Evolutionary conservation across 2,888 invertebrate genomes (phyloP), one percentile per base, ranked within the genome.

Genomic region (Catocala nupta): DNA sequence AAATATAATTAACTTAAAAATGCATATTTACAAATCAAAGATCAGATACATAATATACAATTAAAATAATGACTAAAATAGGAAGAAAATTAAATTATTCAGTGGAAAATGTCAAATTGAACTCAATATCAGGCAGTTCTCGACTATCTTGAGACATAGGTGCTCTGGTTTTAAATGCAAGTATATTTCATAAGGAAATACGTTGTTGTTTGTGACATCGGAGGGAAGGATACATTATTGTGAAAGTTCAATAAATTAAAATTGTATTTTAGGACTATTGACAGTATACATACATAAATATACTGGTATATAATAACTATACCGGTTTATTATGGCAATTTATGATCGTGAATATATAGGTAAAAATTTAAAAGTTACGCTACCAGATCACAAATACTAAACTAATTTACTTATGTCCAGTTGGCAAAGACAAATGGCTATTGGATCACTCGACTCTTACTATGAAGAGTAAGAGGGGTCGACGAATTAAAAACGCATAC

Each of bases 351-450:
- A 88, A 87, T 89, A 90, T 77, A 87, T 84, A 85, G 78, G 83
- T 90, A 90, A 86, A 85, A 90, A 90, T 89, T 88, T 90, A 88
- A 85, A 89, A 87, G 92, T 90, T 77, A 91, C 86, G 81, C 93
- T 93, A 93, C 90, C 92, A 93, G 93, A 93, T 94, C 94, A 94
- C 94, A 93, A 92, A 90, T 90, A 90, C 84, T 90, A 88, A 86
- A 84, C 90, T 93, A 91, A 90, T 83, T 85, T 84, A 86, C 77
- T 84, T 82, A 85, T 90, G 92, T 93, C 93, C 90, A 91, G 93
- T 92, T 91, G 93, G 92, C 92, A 90, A 90, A 85, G 92, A 92
- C 93, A 90, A 90, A 93, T 93, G 93, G 93, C 93, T 88, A 82
- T 90, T 86, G 83, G 83, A 90, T 92, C 91, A 90, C 91, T 86